These are phyloP conservation scores for Alcedo atthis DNA, from an alignment of 2,797 vertebrate genomes.

Conservation along the genomic window DNA sequence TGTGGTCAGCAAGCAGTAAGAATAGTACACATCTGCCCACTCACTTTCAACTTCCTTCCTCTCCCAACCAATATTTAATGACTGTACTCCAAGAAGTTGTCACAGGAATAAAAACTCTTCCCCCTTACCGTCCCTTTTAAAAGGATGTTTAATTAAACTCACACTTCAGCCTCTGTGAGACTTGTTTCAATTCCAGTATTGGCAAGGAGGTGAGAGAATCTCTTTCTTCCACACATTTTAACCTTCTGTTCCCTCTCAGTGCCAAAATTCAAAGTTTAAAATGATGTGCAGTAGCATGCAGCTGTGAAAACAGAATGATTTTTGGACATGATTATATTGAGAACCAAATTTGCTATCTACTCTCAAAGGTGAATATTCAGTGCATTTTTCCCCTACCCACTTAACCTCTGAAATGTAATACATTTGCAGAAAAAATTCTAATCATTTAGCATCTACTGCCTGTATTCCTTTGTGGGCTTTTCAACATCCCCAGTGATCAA, in stretches of 20 bases:
- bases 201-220: constrained; percentile 20
- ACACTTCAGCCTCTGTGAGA: background rate
- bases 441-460: constrained; percentile 43
- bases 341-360: constrained; percentile 53
- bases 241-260: constrained; percentile 20
- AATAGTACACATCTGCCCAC: background rate
- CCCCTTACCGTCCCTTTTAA: background rate
- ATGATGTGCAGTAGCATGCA: constrained; percentile 39
- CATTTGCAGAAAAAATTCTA: constrained; percentile 43
- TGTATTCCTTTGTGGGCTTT: constrained; percentile 55
- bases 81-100: background rate
- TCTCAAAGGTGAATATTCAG: constrained; percentile 60
- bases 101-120: background rate
- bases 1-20: background rate
- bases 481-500: constrained; percentile 39
- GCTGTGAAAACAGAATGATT: constrained; percentile 67
- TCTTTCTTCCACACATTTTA: background rate
- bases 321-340: constrained; percentile 38
- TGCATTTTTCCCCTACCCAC: constrained; percentile 12
- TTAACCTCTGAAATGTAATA: constrained; percentile 72
- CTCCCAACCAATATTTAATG: background rate
- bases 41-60: background rate
- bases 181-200: constrained; percentile 11
- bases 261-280: constrained; percentile 53
- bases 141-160: constrained; percentile 44